Evolutionary conservation across 2,888 invertebrate genomes (phyloP), one percentile per base, ranked within the genome.

Genomic region (Monochamus alternatus): DNA sequence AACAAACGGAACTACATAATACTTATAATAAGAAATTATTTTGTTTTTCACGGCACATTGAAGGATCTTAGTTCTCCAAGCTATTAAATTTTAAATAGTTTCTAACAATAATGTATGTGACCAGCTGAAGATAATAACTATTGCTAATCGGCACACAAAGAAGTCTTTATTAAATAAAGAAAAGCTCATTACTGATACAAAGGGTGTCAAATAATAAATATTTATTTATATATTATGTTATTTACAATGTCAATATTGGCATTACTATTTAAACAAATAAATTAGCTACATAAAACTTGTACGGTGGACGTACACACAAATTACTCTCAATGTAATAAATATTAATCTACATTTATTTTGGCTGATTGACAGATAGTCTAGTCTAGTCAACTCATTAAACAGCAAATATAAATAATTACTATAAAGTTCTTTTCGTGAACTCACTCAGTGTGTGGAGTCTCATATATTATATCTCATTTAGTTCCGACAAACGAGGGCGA

Each of bases 401-500:
- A 47, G 30, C 22, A 65, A 47, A 47, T n/a, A 47, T 12, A 44
- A 47, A 12, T 22, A 47, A 69, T 59, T 44, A 32, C 31, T 22
- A 44, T 31, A 47, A 47, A 44, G 14, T 51, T 12, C 22, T 22
- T 58, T 68, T 68, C 22, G 68, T 58, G 58, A 68, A 43, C 14
- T 38, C 47, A 69, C 38, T 7, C 44, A 59, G 31, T 63, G 51
- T 55, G 55, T 55, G 47, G 47, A 60, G 69, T 69, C 51, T 69
- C 64, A 63, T 72, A 62, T 62, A 59, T 66, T 75, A 72, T 73
- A 62, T 59, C 73, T 75, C 73, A 73, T 78, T 73, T 55, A 69
- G 43, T 80, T 80, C 80, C 80, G 81, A 80, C 81, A 82, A 80
- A 81, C 78, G 75, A 74, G 80, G 78, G 80, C 81, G 82, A 84